Evolutionary conservation across 2,888 invertebrate genomes (phyloP), one percentile per base, ranked within the genome.

Genomic region (Acleris laterana): DNA sequence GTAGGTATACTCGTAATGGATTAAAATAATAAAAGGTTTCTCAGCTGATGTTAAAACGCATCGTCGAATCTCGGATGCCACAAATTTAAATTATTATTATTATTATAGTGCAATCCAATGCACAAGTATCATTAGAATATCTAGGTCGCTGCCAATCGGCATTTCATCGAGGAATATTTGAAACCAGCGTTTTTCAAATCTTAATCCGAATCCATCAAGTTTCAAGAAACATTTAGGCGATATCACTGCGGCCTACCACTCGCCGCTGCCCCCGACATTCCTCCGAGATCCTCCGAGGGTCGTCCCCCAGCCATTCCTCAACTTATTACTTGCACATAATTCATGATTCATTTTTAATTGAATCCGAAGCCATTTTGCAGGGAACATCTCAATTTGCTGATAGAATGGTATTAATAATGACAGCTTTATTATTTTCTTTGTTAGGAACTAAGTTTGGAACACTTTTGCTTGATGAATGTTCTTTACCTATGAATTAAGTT

Each of bases 271-370:
- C 78, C 69, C 67, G 69, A 73, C 77, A 77, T 79, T 79, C 78
- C 74, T 62, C 53, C 68, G 59, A 74, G 75, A 74, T 77, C 72
- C 75, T 72, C 68, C 76, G 76, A 78, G 78, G 80, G 78, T 73
- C 72, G 74, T 76, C 75, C 80, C 82, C 80, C 77, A 74, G 68
- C 74, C 71, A 75, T 77, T 71, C 73, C 69, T 61, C 72, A 73
- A 77, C 74, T 77, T 77, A 77, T 75, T 81, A 80, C 77, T 79
- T 73, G 77, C 76, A 79, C 79, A 82, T 85, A 83, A 85, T 81
- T 84, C 84, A 77, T 72, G 73, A 74, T 77, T 84, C 78, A 80
- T 75, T 83, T 84, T 84, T 72, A 76, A 87, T 85, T 83, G 83
- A 84, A 83, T 81, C 77, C 73, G 70, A 63, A 78, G 79, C 82